Evolutionary conservation across 2,797 vertebrate genomes (phyloP), one percentile per base, ranked within the genome.

Genomic region (Hippoglossus hippoglossus): DNA sequence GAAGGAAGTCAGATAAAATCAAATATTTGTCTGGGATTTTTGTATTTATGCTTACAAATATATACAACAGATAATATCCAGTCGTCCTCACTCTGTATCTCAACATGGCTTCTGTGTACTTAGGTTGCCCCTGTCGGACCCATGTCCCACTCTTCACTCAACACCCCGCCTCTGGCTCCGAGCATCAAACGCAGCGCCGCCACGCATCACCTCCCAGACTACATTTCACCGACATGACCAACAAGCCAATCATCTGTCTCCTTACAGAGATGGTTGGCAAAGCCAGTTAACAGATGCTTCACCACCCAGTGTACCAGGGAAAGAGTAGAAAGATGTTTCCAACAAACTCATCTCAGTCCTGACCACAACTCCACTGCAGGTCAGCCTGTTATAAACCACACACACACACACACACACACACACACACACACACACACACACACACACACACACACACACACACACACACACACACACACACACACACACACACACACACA

Each of bases 211-310:
- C 18, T 21, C 22, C 55, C 34, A 60, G 46, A 36, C 34, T 9
- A 41, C 22, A 60, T 31, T 41, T 9, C n/a, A 28, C 50, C 66
- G 62, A 77, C 39, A 55, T 64, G 51, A 73, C 31, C 22, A 25
- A 25, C 21, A 60, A 77, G 72, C 47, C 64, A 25, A 54, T 18
- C 56, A 58, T 68, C 77, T 71, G 79, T 59, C 72, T 59, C 50
- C 64, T 49, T 46, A 46, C 63, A 72, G 8, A 64, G 71, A 77
- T 44, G 55, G 16, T 70, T 75, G 72, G 66, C 86, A 74, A 76
- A 81, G 60, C 58, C 80, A 70, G 70, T 66, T 67, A 81, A 81
- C 49, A 78, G 8, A 71, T 68, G 59, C 77, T 66, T 73, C 73
- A 71, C 76, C 78, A 72, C 66, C 64, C 71, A 77, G 19, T 50